These are phyloP conservation scores for Hemibagrus guttatus DNA, from an alignment of 2,797 vertebrate genomes.

Conservation along the genomic window DNA sequence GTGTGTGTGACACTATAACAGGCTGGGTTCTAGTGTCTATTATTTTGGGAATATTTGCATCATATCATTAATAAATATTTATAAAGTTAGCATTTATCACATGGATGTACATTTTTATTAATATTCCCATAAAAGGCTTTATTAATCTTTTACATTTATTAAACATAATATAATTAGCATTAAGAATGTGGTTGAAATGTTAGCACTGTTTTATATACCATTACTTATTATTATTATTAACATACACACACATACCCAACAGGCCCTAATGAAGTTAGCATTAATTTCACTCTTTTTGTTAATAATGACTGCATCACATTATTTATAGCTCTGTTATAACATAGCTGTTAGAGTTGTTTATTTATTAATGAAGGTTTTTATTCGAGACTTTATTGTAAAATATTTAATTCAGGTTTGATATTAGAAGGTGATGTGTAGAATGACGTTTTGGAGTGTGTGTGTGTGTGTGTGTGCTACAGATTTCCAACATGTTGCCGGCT, in stretches of 20 bases:
- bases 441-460: not conserved
- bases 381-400: not conserved
- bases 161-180: not conserved
- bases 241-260: not conserved
- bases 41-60: not conserved
- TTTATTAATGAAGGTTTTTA: not conserved
- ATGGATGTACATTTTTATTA: not conserved
- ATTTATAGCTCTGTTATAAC: not conserved
- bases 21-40: not conserved
- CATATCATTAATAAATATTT: not conserved
- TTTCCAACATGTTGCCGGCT: slow-evolving; percentile 85
- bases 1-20: slow-evolving; percentile 68
- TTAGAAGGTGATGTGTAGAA: not conserved
- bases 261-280: not conserved
- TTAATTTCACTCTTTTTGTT: not conserved
- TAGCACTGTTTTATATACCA: not conserved
- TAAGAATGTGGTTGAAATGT: not conserved
- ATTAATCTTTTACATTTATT: not conserved
- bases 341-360: not conserved
- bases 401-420: not conserved
- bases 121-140: not conserved
- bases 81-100: not conserved
- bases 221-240: not conserved
- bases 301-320: not conserved
- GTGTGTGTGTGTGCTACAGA: slow-evolving; percentile 61